Base-by-base conservation (phyloP, 2,888 invertebrate species). In the Gnatocerus cornutus region DNA sequence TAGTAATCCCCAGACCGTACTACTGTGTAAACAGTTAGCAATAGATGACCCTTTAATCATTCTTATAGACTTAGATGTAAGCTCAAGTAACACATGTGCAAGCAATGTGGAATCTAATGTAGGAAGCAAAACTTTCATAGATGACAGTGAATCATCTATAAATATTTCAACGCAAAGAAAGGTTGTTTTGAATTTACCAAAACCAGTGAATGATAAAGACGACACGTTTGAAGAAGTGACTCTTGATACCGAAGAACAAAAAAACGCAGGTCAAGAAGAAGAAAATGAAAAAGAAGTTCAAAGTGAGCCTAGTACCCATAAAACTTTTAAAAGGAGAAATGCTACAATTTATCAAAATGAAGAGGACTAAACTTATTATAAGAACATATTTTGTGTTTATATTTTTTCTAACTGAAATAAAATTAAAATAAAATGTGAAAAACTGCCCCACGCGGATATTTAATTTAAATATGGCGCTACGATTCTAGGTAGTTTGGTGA, bases 21-120 rank as follows among this genome's bases (percentile, higher is more conserved):
- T 85, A 10, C 87, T 94, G 45, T 94, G 93, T 83, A 87, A 90
- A 50, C 88, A 83, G 71, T 83, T 94, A 39, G 90, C 90, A 0
- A 90, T 98, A 64, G 93, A 93, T 81, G 96, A 98, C 86, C 97
- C 97, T 0, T 84, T 93, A 9, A 88, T 88, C 73, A 85, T 93
- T 37, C 82, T 92, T 0, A 82, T 90, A 82, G 84, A 88, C 9
- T 83, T 88, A 66, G 83, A 83, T 14, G 88, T 52, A 12, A 63
- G 30, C 41, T 21, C 29, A 14, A 43, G 9, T 16, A 39, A n/a
- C 12, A 21, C n/a, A 9, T 46, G n/a, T n/a, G n/a, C 12, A 45
- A 14, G 46, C 52, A 21, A 39, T 41, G n/a, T 21, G 2, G 56
- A 56, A 9, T 1, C 10, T 63, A 53, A 29, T 43, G 10, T 39